These are phyloP conservation scores for Struthidea cinerea DNA, from an alignment of 2,113 vertebrate genomes.

Conservation along the genomic window DNA sequence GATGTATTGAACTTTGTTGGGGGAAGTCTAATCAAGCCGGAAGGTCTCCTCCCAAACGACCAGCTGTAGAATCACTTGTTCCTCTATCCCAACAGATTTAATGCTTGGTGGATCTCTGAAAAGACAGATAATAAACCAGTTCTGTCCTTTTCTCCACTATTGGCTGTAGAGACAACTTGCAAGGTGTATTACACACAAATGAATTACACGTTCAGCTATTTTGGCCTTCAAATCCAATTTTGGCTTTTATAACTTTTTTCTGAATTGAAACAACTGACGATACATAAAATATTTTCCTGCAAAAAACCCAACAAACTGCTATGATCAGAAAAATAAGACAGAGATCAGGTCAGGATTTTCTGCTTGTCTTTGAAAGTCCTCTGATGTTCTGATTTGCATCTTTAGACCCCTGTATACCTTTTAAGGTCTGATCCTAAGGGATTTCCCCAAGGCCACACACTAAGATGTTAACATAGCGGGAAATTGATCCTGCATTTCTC, in stretches of 20 bases:
- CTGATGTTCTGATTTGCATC: not conserved
- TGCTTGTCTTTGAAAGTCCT: not conserved
- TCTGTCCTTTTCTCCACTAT: not conserved
- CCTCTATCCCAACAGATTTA: not conserved
- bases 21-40: not conserved
- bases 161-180: not conserved
- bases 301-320: not conserved
- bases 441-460: not conserved
- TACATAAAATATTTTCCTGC: not conserved
- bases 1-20: not conserved
- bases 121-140: not conserved
- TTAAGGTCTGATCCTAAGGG: not conserved
- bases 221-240: not conserved
- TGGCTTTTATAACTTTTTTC: not conserved
- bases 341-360: not conserved
- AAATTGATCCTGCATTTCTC: not conserved
- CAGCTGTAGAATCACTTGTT: not conserved
- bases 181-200: not conserved
- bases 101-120: not conserved
- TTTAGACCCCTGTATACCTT: not conserved
- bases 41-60: not conserved
- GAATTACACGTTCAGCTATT: not conserved
- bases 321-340: not conserved
- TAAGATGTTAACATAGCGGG: not conserved
- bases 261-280: not conserved